Base-by-base conservation (phyloP, 2,797 vertebrate species). In the Gobionotothen gibberifrons region DNA sequence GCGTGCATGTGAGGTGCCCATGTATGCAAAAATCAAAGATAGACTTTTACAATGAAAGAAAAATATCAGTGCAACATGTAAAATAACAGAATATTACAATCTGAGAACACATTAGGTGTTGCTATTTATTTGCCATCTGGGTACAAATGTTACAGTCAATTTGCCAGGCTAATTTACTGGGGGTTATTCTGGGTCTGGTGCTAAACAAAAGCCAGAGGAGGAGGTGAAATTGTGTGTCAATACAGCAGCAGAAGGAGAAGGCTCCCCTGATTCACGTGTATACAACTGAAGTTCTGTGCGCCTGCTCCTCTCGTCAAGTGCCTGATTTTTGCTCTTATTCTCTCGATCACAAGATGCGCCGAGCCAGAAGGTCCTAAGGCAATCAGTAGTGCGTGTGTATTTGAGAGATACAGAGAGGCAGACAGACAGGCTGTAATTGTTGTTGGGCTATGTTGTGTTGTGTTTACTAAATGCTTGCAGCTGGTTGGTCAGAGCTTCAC, bases 381-480 rank as follows among this genome's bases (percentile, higher is more conserved):
- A 62, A 76, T 60, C 42, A 66, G 49, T 57, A 66, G 53, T 57
- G 17, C 43, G 22, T n/a, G 39, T 61, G 39, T 54, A 26, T 43
- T 42, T 32, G 22, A n/a, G 52, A 49, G 47, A 32, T 12, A 14
- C 3, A 32, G 6, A 42, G 22, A 54, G 51, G 62, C 9, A 69
- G 26, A 79, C 22, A 42, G 48, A 63, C 32, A 79, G 61, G 39
- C 46, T 76, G 60, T 76, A 85, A 81, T 73, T 75, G 75, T 61
- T 72, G 65, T 63, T 5, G 53, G 26, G 10, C 52, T 70, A 49
- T 81, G 56, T 68, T 71, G 66, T 65, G 65, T 67, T 82, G 58
- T 83, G 54, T 73, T 86, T 61, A 81, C 77, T 73, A 82, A 79
- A 81, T n/a, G 58, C 47, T 66, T 72, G n/a, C 72, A 70, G 65